A percentile compares a stretch with the other conserved stretches of the same genome.
Evolutionary conservation across 2,113 vertebrate genomes (phyloP).

Genomic region (Taurulus bubalis): DNA sequence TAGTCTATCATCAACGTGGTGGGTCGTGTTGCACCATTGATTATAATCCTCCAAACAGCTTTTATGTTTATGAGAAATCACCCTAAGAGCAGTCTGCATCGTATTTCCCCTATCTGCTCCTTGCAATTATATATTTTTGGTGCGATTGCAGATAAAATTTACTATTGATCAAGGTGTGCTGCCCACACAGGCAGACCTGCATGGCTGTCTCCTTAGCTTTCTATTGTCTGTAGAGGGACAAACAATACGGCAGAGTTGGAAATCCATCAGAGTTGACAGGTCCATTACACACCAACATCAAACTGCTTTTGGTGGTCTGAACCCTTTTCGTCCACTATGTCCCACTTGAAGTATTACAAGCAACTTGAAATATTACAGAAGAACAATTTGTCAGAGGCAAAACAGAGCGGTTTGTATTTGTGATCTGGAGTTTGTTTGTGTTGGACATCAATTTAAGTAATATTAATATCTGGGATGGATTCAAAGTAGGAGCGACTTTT

Average conservation of each 20-base stretch:
- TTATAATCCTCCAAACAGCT: conserved; percentile 81
- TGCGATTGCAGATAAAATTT: conserved; percentile 67
- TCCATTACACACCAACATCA: conserved; percentile 74
- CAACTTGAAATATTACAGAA: conserved; percentile 53
- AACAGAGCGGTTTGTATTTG: conserved; percentile 31
- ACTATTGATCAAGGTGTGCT: conserved; percentile 73
- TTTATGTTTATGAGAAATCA: conserved; percentile 84
- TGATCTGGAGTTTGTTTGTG: background rate
- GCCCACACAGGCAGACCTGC: conserved; percentile 40
- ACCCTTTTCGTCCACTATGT: conserved; percentile 66
- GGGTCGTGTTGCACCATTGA: conserved; percentile 81
- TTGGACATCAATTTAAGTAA: conserved; percentile 15
- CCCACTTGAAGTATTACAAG: conserved; percentile 67
- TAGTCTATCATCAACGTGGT: conserved; percentile 80
- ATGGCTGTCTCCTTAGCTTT: conserved; percentile 63
- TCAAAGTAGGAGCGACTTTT: conserved; percentile 27
- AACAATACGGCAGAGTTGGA: conserved; percentile 69
- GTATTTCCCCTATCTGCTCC: conserved; percentile 59
- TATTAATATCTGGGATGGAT: conserved; percentile 13
- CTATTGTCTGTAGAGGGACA: conserved; percentile 70
- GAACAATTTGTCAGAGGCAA: conserved; percentile 16
- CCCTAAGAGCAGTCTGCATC: conserved; percentile 73
- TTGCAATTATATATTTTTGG: conserved; percentile 75
- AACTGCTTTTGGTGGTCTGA: conserved; percentile 72
- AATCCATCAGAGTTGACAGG: conserved; percentile 80